A percentile compares a stretch with the other conserved stretches of the same genome.
Conservation (phyloP, 2,113 vertebrate genomes). For the Mola mola region DNA sequence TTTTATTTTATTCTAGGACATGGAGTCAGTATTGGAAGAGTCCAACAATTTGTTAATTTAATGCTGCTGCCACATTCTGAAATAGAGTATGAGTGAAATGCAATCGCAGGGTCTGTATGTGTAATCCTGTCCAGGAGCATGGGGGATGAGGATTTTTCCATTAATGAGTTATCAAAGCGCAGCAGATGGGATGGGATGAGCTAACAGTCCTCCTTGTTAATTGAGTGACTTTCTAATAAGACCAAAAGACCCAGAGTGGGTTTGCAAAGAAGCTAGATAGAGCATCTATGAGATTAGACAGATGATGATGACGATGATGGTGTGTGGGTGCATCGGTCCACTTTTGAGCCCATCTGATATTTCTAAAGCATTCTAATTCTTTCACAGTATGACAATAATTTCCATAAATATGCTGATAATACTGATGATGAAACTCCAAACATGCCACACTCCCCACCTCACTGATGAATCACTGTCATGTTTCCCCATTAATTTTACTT, state of each 20-base stretch:
- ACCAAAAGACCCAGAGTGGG: slow-evolving; percentile 63
- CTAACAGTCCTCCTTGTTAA: slow-evolving; percentile 74
- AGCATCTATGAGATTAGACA: slow-evolving; percentile 50
- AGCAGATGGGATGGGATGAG: slow-evolving; percentile 79
- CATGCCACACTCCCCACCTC: too few relatives aligned
- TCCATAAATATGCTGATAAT: slow-evolving; percentile 25
- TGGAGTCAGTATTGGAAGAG: slow-evolving; percentile 58
- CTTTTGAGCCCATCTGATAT: slow-evolving; percentile 46
- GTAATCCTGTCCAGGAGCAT: slow-evolving; percentile 79
- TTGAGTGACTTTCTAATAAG: slow-evolving; percentile 77
- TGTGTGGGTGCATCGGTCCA: slow-evolving; percentile 16
- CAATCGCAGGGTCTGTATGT: slow-evolving; percentile 63
- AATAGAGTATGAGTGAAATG: slow-evolving; percentile 68
- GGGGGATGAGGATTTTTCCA: slow-evolving; percentile 67
- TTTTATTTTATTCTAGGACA: slow-evolving; percentile 63
- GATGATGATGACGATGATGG: slow-evolving; percentile 7
- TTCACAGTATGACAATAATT: slow-evolving; percentile 47
- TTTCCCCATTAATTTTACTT: slow-evolving; percentile 22
- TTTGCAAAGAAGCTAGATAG: slow-evolving; percentile 58
- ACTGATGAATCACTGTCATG: slow-evolving; percentile 23
- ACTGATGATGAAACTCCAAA: slow-evolving; percentile 19
- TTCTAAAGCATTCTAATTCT: slow-evolving; percentile 48
- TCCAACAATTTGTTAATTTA: slow-evolving; percentile 72
- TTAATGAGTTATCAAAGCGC: slow-evolving; percentile 82
- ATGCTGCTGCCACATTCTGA: slow-evolving; percentile 67